A percentile compares a stretch with the other conserved stretches of the same genome.
Evolutionary conservation across 1,140 invertebrate genomes (phyloP).

Genomic region (Gryon sp.): DNA sequence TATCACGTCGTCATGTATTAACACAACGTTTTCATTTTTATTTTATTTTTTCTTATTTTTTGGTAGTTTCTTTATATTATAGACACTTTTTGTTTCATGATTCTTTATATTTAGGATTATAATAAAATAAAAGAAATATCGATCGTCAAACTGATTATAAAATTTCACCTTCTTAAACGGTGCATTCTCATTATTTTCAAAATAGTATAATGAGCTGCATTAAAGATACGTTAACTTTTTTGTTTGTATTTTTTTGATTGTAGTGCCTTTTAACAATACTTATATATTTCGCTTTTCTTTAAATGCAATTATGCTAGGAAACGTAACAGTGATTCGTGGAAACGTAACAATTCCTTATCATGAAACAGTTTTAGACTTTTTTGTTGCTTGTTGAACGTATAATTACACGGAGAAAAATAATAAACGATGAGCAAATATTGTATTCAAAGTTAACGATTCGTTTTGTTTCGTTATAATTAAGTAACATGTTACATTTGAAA

Average conservation of each 20-base stretch:
- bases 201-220: constrained; percentile 23
- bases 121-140: background rate
- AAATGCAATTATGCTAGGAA: background rate
- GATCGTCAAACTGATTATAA: too few relatives aligned
- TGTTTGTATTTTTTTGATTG: constrained; percentile 48
- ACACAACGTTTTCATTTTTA: constrained; percentile 10
- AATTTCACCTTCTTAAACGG: too few relatives aligned
- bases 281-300: constrained; percentile 21
- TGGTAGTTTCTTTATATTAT: constrained; percentile 6
- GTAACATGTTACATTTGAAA: too few relatives aligned
- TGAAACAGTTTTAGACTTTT: background rate
- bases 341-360: background rate
- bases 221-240: background rate
- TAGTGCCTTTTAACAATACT: constrained; percentile 42
- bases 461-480: too few relatives aligned
- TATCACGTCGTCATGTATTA: constrained; percentile 39
- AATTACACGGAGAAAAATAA: too few relatives aligned
- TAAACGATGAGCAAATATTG: too few relatives aligned
- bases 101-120: background rate
- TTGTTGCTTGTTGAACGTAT: too few relatives aligned
- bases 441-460: too few relatives aligned
- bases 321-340: background rate
- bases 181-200: constrained; percentile 15
- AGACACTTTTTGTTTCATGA: constrained; percentile 12
- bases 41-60: background rate